Evolutionary conservation across 2,888 invertebrate genomes (phyloP), one percentile per base, ranked within the genome.

Genomic region (Eremobia ochroleuca): DNA sequence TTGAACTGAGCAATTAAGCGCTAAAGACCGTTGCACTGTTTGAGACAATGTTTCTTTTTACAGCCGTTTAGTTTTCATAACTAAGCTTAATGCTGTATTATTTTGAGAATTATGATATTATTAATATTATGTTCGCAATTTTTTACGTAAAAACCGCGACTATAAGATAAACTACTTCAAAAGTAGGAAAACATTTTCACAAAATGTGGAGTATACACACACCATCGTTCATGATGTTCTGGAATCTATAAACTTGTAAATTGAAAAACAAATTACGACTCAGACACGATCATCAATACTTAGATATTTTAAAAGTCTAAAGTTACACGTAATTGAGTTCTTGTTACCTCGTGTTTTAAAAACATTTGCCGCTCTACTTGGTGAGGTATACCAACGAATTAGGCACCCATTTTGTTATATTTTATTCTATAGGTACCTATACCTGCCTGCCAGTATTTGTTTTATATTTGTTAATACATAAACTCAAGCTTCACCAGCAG

Each of bases 81-180:
- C 58, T 75, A 77, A 77, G 77, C 82, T 66, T 82, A 85, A 70
- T 68, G 67, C 58, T 73, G 73, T 61, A 70, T 67, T 58, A n/a
- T 59, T 72, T 72, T 70, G 55, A 68, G 43, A 76, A 55, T 55
- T 31, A 46, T 61, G 18, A 76, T 85, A 85, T 81, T 64, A 75
- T 70, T 85, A 77, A 85, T 85, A 85, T 85, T 84, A 84, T 84
- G 86, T 86, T 82, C 77, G 69, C 46, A 72, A 82, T 75, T 77
- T 82, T 55, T 71, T 11, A 37, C 68, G 15, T 59, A 61, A 58
- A 80, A 73, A 81, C 52, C 67, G 81, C 72, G 70, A 55, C 15
- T 72, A 40, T 37, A 43, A 58, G 28, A 43, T 64, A 55, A 52
- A 46, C 46, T 71, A 46, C 70, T 61, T 52, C 18, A 15, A 49